Evolutionary conservation across 2,113 vertebrate genomes (phyloP).

Genomic region (Eublepharis macularius): DNA sequence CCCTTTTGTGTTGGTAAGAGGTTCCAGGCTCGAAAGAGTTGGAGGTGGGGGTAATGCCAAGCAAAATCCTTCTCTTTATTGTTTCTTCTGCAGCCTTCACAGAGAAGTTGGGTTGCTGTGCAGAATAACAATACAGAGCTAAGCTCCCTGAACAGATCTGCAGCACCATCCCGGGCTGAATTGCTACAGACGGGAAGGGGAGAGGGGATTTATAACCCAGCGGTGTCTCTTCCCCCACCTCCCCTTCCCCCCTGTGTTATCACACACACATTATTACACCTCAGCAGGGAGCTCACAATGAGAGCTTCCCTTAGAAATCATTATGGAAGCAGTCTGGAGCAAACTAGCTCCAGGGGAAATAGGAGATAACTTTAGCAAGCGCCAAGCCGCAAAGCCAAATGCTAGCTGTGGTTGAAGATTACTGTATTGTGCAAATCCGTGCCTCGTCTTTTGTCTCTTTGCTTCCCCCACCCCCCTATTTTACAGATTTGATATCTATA

Average conservation of each 20-base stretch:
- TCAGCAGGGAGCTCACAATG: slow-evolving; percentile 7
- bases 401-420: slow-evolving; percentile 13
- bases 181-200: slow-evolving; percentile 1
- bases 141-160: slow-evolving; percentile 18
- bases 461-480: not conserved
- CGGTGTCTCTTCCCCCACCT: not conserved
- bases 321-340: slow-evolving; percentile 25
- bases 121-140: slow-evolving; percentile 42
- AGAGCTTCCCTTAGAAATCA: slow-evolving; percentile 34
- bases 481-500: slow-evolving; percentile 3
- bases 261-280: slow-evolving; percentile 25
- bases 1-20: not conserved
- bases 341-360: slow-evolving; percentile 21
- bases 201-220: slow-evolving; percentile 8
- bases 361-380: slow-evolving; percentile 30
- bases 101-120: slow-evolving; percentile 42
- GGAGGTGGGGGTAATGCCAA: not conserved
- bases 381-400: slow-evolving; percentile 18
- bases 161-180: slow-evolving; percentile 14
- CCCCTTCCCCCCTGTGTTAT: slow-evolving; percentile 9
- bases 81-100: slow-evolving; percentile 44
- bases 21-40: not conserved
- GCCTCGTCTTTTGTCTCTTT: slow-evolving; percentile 10
- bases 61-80: slow-evolving; percentile 27
- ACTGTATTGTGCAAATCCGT: slow-evolving; percentile 12